Conservation (phyloP, 2,888 invertebrate genomes). For the Zele albiditarsus region DNA sequence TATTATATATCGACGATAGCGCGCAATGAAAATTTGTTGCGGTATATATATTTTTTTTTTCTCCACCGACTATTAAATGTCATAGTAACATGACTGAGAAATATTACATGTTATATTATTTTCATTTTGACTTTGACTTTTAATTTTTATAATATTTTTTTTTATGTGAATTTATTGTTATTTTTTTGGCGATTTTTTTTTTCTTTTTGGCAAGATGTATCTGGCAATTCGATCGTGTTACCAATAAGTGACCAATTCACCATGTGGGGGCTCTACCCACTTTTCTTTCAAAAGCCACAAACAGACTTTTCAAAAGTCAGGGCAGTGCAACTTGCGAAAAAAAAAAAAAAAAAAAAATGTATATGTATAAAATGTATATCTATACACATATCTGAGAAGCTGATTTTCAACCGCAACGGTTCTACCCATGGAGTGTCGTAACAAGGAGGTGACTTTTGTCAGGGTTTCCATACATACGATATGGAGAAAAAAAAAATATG, state of each 20-base stretch:
- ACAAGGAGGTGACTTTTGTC: constrained; percentile 36
- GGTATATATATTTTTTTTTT: constrained; percentile 1
- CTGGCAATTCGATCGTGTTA: not conserved
- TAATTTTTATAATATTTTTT: not conserved
- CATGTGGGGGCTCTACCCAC: constrained; percentile 65
- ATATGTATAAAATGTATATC: no score
- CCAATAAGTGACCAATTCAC: constrained; percentile 49
- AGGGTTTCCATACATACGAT: constrained; percentile 17
- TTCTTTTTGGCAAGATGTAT: not conserved
- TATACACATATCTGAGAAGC: constrained; percentile 49
- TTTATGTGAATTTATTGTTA: not conserved
- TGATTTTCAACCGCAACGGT: constrained; percentile 58
- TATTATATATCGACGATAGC: constrained; percentile 1
- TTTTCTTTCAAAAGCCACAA: constrained; percentile 58
- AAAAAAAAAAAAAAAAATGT: constrained; percentile 49
- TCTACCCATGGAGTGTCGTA: constrained; percentile 27
- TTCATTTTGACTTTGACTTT: not conserved
- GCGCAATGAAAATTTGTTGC: constrained; percentile 38
- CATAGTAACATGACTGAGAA: constrained; percentile 4
- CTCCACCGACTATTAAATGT: constrained; percentile 17
- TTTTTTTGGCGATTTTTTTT: constrained; percentile 1
- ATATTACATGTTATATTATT: not conserved
- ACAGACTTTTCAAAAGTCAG: constrained; percentile 52
- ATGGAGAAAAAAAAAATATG: constrained; percentile 16
- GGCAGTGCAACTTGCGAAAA: constrained; percentile 6